Base-by-base conservation (phyloP, 2,797 vertebrate genomes). In the Coluber constrictor region DNA sequence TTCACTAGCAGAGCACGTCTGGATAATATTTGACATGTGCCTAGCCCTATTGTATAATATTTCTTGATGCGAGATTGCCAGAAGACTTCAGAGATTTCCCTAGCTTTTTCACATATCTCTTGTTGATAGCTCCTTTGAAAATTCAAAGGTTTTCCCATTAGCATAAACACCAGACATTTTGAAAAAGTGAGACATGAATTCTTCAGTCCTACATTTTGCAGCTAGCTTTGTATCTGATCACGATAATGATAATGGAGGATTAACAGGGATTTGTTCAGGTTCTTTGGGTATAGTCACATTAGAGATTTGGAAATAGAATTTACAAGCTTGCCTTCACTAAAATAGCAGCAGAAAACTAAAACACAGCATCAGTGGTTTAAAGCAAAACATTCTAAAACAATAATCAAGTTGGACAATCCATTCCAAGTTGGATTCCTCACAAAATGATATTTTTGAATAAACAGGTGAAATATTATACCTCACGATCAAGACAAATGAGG, bases 241-340 rank as follows among this genome's bases (percentile, higher is more conserved):
- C 16, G 87, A 87, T 93, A 94, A 91, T 1, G 47, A 51, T 15
- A 92, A 86, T 37, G 66, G 89, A 93, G 92, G 89, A 93, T 86
- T 91, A 91, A 79, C 92, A 95, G n/a, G 66, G 59, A 23, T 60
- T 93, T 94, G 47, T 94, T 90, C 32, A 29, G 57, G 25, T 70
- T 92, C 37, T 61, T 90, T 86, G 54, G 5, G 37, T 93, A 29
- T 29, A 16, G 83, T 56, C 92, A 7, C n/a, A 8, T 43, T 63
- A 25, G 63, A 94, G 86, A 88, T 92, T 91, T 90, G 66, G 57
- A 90, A 79, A 94, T 90, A 37, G 54, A 88, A 43, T 92, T 88
- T 93, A 93, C 90, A n/a, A 51, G 20, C 57, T 90, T 61, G 93
- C 54, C 51, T 87, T 63, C 56, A 88, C 86, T 83, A 87, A 87